These are phyloP conservation scores for Nemotelus nigrinus DNA, from an alignment of 2,888 invertebrate species.

Conservation along the genomic window DNA sequence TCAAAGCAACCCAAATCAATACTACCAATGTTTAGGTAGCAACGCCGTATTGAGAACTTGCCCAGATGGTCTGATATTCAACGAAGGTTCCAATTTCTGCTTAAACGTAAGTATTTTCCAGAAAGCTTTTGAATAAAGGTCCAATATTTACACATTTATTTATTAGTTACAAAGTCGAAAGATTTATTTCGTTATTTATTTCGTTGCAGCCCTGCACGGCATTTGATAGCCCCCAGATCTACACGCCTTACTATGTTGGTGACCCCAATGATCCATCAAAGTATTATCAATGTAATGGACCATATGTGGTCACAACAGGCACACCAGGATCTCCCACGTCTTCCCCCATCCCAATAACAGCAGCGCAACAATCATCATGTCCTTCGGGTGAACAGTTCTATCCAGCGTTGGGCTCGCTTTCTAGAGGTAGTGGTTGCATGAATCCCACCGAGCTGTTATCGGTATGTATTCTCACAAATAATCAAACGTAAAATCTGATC, in stretches of 20 bases:
- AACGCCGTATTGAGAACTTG: neutral
- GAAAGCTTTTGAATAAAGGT: neutral
- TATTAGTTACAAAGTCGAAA: too few species aligned
- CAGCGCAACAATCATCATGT: too few species aligned
- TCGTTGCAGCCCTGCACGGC: too few species aligned
- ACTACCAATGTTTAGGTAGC: slow-evolving; percentile 6
- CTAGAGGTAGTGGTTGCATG: neutral
- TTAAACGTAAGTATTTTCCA: neutral
- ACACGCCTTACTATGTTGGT: neutral
- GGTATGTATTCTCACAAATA: neutral
- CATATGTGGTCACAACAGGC: neutral
- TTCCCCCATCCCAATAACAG: too few species aligned
- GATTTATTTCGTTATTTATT: too few species aligned
- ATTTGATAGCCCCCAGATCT: too few species aligned
- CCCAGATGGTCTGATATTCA: neutral
- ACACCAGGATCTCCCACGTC: neutral
- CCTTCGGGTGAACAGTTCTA: neutral
- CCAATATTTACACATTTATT: too few species aligned
- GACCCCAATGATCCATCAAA: neutral
- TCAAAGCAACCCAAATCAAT: neutral
- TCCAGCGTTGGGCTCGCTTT: neutral
- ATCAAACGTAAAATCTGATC: too few species aligned
- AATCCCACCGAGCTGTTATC: neutral
- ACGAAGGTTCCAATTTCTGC: neutral
- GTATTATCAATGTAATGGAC: neutral